Evolutionary conservation across 2,797 vertebrate genomes (phyloP).

Genomic region (Silurus lanzhouensis): DNA sequence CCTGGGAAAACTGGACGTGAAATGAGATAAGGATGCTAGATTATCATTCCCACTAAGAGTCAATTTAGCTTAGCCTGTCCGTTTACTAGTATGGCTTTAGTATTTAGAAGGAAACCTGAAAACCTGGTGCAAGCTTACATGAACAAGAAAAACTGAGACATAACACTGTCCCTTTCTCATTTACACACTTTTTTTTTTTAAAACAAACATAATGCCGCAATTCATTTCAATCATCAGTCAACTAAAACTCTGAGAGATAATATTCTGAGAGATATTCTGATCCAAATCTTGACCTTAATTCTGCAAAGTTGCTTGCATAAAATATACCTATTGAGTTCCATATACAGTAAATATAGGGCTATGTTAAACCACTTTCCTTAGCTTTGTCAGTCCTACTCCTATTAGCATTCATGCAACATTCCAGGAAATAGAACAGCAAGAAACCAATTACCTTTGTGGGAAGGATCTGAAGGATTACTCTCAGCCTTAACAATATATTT

Average conservation of each 20-base stretch:
- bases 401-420: constrained; percentile 43
- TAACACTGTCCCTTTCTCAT: not conserved
- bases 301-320: not conserved
- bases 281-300: not conserved
- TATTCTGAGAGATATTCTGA: not conserved
- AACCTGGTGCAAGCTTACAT: not conserved
- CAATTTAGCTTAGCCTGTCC: not conserved
- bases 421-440: constrained; percentile 43
- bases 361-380: not conserved
- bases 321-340: not conserved
- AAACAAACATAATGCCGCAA: not conserved
- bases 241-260: too few species aligned
- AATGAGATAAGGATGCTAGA: not conserved
- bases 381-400: not conserved
- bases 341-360: not conserved
- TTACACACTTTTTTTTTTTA: not conserved
- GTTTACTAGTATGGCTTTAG: not conserved
- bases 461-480: constrained; percentile 55
- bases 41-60: not conserved
- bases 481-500: constrained; percentile 60
- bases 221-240: not conserved
- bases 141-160: not conserved
- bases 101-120: not conserved
- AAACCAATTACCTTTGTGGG: constrained; percentile 48
- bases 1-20: not conserved